These are phyloP conservation scores for Pogonophryne albipinna DNA, from an alignment of 2,797 vertebrate species.

Conservation along the genomic window DNA sequence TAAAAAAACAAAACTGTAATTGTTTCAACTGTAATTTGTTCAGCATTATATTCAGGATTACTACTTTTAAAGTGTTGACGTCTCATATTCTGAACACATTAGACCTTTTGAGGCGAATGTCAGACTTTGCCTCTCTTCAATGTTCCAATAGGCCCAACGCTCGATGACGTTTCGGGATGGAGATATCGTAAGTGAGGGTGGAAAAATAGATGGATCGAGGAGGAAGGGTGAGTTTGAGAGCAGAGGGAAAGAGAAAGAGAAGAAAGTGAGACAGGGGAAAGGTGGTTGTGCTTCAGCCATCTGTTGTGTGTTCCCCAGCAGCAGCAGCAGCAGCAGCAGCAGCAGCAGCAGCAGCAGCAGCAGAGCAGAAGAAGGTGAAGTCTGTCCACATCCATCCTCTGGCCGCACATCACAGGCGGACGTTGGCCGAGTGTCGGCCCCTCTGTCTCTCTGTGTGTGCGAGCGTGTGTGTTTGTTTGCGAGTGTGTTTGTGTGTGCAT, in stretches of 20 bases:
- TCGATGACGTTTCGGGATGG: constrained; percentile 31
- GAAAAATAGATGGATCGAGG: not conserved
- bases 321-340: constrained; percentile 81
- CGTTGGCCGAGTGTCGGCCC: constrained; percentile 69
- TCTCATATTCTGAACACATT: not conserved
- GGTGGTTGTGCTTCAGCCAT: constrained; percentile 88
- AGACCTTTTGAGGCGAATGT: not conserved
- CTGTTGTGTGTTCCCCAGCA: constrained; percentile 88
- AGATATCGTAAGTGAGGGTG: constrained; percentile 19
- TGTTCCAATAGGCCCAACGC: not conserved
- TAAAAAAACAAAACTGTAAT: too few relatives aligned
- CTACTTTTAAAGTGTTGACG: not conserved
- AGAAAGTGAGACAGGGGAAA: constrained; percentile 47
- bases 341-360: constrained; percentile 84
- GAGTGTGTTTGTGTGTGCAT: constrained; percentile 33
- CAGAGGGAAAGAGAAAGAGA: constrained; percentile 20
- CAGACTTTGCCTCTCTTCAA: constrained; percentile 5
- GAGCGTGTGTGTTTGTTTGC: constrained; percentile 23
- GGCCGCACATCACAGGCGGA: constrained; percentile 84
- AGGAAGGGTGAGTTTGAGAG: constrained; percentile 12
- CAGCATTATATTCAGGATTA: not conserved
- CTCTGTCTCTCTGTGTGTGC: constrained; percentile 65
- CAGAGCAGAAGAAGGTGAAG: constrained; percentile 93
- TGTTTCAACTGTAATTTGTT: not conserved
- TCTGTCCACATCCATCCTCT: constrained; percentile 83